Evolutionary conservation across 1,140 invertebrate genomes (phyloP), one percentile per base, ranked within the genome.

Genomic region (Drosophila pallidifrons): DNA sequence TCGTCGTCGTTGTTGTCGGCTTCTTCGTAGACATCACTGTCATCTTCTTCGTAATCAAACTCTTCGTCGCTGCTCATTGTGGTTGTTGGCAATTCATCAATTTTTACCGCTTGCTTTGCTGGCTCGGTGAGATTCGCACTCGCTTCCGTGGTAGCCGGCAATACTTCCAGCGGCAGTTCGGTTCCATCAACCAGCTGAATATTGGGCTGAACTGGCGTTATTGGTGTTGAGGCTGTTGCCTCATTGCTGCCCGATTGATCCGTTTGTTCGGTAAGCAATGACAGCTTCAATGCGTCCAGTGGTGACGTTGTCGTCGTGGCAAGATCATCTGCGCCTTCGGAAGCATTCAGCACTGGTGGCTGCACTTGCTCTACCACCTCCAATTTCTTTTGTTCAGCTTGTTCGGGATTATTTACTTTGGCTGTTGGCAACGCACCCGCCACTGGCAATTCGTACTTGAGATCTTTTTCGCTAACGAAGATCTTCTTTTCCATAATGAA

Each of bases 401-500:
- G 52, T 2, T 11, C 8, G 16, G 57, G 30, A 8, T 3, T 66
- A 4, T 52, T 67, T 6, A 32, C 45, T 10, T 13, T 25, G 1
- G 32, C 7, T 7, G 30, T 11, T 1, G 72, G 69, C 30, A 64
- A 63, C 20, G 35, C 8, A 10, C 35, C 35, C 7, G 7, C 35
- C 8, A 72, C 87, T 15, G 91, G 91, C 41, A 92, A 25, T 54
- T 70, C 79, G 51, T 61, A 66, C 7, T 38, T 58, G 0, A 92
- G 72, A 35, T 85, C 58, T 1, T 60, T 65, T 0, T 88, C 80
- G 3, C 10, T 71, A 1, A 90, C 49, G 0, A 60, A 2, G 11
- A 92, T 55, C 54, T 73, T 81, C 1, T 81, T 64, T 30, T 92
- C 91, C 71, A 76, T 59, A 8, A 92, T 91, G 6, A 96, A 95